A percentile compares a stretch with the other conserved stretches of the same genome.
phyloP scores from a whole-genome alignment of 37 sponge, comb jelly and placozoan genomes.

The Axinella damicornis region DNA sequence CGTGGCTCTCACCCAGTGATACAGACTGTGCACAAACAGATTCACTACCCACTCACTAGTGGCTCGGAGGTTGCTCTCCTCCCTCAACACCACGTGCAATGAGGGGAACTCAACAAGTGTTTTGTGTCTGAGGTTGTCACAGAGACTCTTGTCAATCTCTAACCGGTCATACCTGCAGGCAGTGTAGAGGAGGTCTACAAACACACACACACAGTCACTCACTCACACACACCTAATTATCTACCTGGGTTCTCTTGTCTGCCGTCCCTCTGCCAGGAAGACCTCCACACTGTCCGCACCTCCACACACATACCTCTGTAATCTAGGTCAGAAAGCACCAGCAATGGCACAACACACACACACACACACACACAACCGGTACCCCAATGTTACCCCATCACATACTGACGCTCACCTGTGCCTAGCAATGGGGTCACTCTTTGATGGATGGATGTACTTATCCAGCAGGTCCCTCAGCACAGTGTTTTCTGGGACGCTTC shows the following conservation, averaged over 20 bases:
- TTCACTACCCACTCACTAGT: no score
- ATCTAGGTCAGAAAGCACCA: constrained; percentile 13
- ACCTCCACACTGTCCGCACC: constrained; percentile 21
- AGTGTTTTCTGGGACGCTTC: constrained; percentile 60
- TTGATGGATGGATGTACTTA: constrained; percentile 56
- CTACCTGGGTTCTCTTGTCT: background rate
- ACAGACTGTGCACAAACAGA: no score
- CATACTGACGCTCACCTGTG: constrained; percentile 58
- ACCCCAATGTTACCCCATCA: no score
- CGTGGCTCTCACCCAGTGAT: no score
- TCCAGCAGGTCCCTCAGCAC: constrained; percentile 42
- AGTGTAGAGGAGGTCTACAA: no score
- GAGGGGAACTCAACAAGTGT: constrained; percentile 66
- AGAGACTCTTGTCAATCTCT: constrained; percentile 23
- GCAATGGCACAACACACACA: no score
- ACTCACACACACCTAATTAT: background rate
- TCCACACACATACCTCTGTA: constrained; percentile 21
- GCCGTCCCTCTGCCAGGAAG: constrained; percentile 20
- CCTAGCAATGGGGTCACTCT: constrained; percentile 53
- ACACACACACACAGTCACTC: no score
- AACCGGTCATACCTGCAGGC: constrained; percentile 26
- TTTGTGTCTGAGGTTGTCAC: constrained; percentile 39
- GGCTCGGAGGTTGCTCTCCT: no score
- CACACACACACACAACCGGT: no score
- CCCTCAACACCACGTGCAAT: constrained; percentile 36